These are phyloP conservation scores for Megaustenia siamemsis DNA, from an alignment of 2,888 invertebrate genomes.

Conservation along the genomic window DNA sequence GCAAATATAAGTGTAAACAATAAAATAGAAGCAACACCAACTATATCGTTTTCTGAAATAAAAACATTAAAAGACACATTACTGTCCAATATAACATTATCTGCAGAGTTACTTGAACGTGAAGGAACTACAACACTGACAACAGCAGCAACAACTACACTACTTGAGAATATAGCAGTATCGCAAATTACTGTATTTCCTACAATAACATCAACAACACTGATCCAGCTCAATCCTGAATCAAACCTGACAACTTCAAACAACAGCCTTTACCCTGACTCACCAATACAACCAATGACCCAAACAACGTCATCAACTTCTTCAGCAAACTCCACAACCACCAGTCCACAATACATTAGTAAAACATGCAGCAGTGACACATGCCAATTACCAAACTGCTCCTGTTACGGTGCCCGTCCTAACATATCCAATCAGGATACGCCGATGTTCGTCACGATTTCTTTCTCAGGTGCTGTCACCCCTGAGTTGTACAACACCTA, in stretches of 20 bases:
- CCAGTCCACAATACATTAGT: neutral
- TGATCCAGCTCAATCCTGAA: neutral
- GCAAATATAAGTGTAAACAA: too few species aligned
- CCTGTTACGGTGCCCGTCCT: slow-evolving; percentile 28
- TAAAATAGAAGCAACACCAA: too few species aligned
- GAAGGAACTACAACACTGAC: neutral
- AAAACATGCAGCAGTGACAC: neutral
- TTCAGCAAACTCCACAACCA: neutral
- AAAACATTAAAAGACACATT: too few species aligned
- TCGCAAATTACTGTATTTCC: neutral
- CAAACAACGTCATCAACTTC: neutral
- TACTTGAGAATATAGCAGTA: neutral
- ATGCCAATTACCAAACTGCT: slow-evolving; percentile 17
- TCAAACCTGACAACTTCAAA: neutral
- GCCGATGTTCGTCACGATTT: slow-evolving; percentile 25
- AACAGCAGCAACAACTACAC: neutral
- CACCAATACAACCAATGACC: too few species aligned
- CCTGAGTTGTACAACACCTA: neutral
- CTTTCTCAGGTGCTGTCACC: slow-evolving; percentile 24
- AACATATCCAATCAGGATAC: neutral
- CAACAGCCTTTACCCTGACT: neutral
- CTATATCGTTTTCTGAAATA: too few species aligned
- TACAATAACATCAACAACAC: neutral
- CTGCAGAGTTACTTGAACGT: too few species aligned
- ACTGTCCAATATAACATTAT: too few species aligned